Conservation (phyloP, 2,113 vertebrate genomes). For the Enhydra lutris region DNA sequence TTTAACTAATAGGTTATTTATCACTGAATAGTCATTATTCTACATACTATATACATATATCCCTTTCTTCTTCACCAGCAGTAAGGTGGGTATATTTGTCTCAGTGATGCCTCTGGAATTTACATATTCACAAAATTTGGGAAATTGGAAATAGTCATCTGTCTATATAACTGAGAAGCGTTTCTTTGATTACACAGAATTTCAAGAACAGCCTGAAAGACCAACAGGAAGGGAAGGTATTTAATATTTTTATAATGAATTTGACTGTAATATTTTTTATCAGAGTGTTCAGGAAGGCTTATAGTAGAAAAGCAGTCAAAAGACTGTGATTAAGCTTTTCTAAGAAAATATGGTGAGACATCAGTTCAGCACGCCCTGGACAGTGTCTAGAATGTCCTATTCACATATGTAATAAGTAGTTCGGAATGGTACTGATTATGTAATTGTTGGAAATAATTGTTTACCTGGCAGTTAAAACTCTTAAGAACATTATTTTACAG, state of each 20-base stretch:
- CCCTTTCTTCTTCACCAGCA: not conserved
- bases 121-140: not conserved
- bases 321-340: not conserved
- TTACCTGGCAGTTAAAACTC: not conserved
- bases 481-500: not conserved
- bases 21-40: not conserved
- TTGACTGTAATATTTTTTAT: not conserved
- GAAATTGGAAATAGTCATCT: not conserved
- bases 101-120: not conserved
- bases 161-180: not conserved
- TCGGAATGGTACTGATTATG: not conserved
- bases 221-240: not conserved
- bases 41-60: not conserved
- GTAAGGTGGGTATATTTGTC: not conserved
- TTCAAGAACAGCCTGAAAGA: not conserved
- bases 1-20: not conserved
- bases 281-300: not conserved
- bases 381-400: not conserved
- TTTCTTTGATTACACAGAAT: not conserved
- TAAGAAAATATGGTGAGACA: not conserved
- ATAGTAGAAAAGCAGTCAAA: not conserved
- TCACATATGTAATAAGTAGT: not conserved
- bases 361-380: not conserved
- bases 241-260: not conserved
- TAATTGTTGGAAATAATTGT: not conserved